phyloP scores from a whole-genome alignment of 2,888 invertebrate species.

The Acleris holmiana region DNA sequence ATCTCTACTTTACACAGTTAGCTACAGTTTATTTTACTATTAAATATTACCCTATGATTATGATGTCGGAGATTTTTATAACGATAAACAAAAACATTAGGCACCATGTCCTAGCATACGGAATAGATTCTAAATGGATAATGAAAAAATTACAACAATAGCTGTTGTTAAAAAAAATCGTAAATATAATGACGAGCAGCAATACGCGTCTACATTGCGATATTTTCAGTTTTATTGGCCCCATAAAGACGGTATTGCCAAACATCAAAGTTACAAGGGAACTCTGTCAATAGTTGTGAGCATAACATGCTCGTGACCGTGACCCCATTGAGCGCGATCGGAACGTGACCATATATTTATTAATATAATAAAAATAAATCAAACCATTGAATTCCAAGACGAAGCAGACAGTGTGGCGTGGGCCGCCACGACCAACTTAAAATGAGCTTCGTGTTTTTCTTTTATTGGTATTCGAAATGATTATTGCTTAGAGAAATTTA shows the following conservation, averaged over 20 bases:
- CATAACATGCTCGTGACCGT: slow-evolving; percentile 27
- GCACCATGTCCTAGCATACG: too few species aligned
- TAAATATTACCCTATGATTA: too few species aligned
- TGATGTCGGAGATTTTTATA: too few species aligned
- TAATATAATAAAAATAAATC: slow-evolving; percentile 38
- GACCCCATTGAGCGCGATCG: slow-evolving; percentile 31
- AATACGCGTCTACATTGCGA: not conserved
- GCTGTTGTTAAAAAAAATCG: too few species aligned
- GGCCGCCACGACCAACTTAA: slow-evolving; percentile 14
- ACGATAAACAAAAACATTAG: too few species aligned
- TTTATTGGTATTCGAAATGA: slow-evolving; percentile 13
- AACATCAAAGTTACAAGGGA: slow-evolving; percentile 2
- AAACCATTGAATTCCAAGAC: slow-evolving; percentile 33
- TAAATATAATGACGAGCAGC: too few species aligned
- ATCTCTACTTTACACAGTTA: too few species aligned
- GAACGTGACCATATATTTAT: slow-evolving; percentile 27
- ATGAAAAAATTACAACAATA: too few species aligned
- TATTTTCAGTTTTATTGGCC: not conserved
- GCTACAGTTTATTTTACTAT: too few species aligned
- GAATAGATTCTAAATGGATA: too few species aligned
- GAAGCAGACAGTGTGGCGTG: slow-evolving; percentile 40
- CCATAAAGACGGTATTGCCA: not conserved
- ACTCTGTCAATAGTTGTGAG: slow-evolving; percentile 20
- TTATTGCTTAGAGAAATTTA: slow-evolving; percentile 7
- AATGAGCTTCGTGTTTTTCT: slow-evolving; percentile 11